phyloP scores from a whole-genome alignment of 1,140 invertebrate species.

The Conopomorpha cramerella region DNA sequence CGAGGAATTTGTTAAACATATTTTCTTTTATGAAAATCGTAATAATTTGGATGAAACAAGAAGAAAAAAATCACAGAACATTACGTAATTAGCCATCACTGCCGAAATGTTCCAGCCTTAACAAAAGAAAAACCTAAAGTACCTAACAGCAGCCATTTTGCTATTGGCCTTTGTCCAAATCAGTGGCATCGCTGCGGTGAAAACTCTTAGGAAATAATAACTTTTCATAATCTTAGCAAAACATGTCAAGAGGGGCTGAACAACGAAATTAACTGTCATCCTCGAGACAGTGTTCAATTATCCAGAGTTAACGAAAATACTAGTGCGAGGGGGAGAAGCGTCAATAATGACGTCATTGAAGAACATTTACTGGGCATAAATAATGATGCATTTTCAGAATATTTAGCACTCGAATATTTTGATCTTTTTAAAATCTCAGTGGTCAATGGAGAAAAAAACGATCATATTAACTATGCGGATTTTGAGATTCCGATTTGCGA shows the following conservation, averaged over 20 bases:
- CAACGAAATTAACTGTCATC: constrained; percentile 50
- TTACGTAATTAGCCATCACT: background rate
- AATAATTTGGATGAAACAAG: background rate
- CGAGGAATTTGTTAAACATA: background rate
- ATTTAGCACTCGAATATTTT: too few relatives aligned
- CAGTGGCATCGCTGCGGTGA: constrained; percentile 19
- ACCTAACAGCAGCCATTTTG: background rate
- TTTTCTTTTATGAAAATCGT: background rate
- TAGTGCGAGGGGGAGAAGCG: too few relatives aligned
- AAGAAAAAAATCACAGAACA: background rate
- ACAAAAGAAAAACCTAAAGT: background rate
- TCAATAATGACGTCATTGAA: too few relatives aligned
- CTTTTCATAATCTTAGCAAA: constrained; percentile 45
- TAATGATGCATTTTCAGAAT: too few relatives aligned
- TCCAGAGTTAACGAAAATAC: constrained; percentile 9
- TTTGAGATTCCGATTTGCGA: too few relatives aligned
- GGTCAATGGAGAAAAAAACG: too few relatives aligned
- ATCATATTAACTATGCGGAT: too few relatives aligned
- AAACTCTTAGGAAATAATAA: constrained; percentile 29
- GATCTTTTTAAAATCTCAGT: too few relatives aligned
- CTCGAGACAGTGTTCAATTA: constrained; percentile 49
- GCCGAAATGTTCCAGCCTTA: background rate
- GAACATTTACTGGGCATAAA: too few relatives aligned
- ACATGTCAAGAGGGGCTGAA: constrained; percentile 30
- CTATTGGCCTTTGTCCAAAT: constrained; percentile 45